Percentiles rank a stretch among this genome's conserved stretches.
Evolutionary conservation across 2,888 invertebrate genomes (phyloP).

Genomic region (Amphimallon solstitiale): DNA sequence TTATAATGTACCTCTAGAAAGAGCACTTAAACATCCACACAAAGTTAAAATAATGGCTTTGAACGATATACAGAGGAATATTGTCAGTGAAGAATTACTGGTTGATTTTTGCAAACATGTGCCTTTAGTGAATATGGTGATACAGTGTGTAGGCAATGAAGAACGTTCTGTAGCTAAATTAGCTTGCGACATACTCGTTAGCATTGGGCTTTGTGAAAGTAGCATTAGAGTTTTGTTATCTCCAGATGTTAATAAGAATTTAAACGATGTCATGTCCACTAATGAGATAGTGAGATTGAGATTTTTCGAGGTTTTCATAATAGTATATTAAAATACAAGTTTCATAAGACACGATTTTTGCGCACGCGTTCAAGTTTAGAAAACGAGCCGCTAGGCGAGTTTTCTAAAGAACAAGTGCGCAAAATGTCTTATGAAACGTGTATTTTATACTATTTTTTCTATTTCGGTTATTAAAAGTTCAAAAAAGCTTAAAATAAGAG

Average conservation of each 20-base stretch:
- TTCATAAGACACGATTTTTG: no score
- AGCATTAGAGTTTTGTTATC: slow-evolving; percentile 67
- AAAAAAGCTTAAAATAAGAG: no score
- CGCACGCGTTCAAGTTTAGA: no score
- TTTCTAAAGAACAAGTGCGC: no score
- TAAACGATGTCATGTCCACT: slow-evolving; percentile 68
- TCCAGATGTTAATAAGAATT: slow-evolving; percentile 66
- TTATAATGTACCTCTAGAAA: slow-evolving; percentile 70
- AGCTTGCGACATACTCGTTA: slow-evolving; percentile 68
- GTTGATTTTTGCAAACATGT: slow-evolving; percentile 53
- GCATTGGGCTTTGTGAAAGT: slow-evolving; percentile 62
- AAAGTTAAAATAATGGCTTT: slow-evolving; percentile 73
- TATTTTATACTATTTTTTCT: no score
- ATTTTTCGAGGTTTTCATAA: slow-evolving; percentile 69
- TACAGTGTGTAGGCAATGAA: slow-evolving; percentile 69
- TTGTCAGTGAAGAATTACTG: slow-evolving; percentile 53
- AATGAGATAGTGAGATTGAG: slow-evolving; percentile 73
- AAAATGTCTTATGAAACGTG: no score
- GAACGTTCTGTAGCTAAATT: slow-evolving; percentile 70
- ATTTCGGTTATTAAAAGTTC: no score
- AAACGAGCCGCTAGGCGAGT: no score
- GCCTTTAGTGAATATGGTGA: slow-evolving; percentile 66
- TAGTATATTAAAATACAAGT: no score
- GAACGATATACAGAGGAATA: slow-evolving; percentile 66
- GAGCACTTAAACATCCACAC: slow-evolving; percentile 72